Percentiles rank a stretch among this genome's conserved stretches.
Conservation (phyloP, 1,140 invertebrate genomes). For the Leptopilina clavipes region DNA sequence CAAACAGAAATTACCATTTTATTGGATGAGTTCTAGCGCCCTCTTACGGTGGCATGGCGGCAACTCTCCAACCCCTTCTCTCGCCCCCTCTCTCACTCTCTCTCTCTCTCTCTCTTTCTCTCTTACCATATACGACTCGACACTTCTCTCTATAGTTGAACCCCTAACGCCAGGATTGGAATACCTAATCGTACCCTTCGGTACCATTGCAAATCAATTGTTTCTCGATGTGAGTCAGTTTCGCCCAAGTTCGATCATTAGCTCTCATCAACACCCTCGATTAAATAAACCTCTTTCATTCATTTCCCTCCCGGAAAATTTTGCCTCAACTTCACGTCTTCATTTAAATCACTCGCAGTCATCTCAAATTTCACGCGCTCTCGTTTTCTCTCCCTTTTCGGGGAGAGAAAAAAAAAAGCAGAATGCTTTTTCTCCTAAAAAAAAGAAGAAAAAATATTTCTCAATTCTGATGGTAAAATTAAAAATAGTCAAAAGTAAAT, state of each 20-base stretch:
- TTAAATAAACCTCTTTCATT: background rate
- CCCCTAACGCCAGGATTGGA: constrained; percentile 70
- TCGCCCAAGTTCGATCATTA: constrained; percentile 26
- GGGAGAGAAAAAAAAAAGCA: too few relatives aligned
- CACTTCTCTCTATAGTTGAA: constrained; percentile 61
- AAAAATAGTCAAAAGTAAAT: too few relatives aligned
- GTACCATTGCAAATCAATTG: constrained; percentile 57
- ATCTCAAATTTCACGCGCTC: too few relatives aligned
- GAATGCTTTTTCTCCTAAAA: too few relatives aligned
- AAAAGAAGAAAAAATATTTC: too few relatives aligned
- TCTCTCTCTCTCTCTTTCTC: too few relatives aligned
- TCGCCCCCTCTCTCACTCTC: constrained; percentile 47
- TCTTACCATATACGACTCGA: constrained; percentile 43
- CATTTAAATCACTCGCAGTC: background rate
- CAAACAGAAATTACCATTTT: constrained; percentile 79
- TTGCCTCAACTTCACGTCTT: background rate
- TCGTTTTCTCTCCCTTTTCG: too few relatives aligned
- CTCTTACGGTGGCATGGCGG: constrained; percentile 60
- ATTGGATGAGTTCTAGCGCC: constrained; percentile 75
- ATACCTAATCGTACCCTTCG: constrained; percentile 72
- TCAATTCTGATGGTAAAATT: too few relatives aligned
- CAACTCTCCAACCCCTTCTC: constrained; percentile 53
- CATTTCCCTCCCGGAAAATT: background rate
- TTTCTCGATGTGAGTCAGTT: constrained; percentile 41
- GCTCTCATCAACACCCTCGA: constrained; percentile 29